Conservation (phyloP, 1,140 invertebrate genomes). For the Drosophila erecta region DNA sequence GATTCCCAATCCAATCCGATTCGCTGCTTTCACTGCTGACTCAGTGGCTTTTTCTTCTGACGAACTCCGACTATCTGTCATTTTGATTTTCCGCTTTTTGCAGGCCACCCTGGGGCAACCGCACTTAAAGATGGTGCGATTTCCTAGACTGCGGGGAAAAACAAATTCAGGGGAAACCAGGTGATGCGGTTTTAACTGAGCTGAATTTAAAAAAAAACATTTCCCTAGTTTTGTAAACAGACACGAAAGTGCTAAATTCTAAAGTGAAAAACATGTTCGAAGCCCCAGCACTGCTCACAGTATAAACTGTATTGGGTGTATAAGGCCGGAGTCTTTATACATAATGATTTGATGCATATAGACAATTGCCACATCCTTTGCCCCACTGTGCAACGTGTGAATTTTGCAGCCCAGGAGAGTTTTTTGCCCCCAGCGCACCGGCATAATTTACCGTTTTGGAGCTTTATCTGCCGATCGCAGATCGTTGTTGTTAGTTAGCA, state of each 20-base stretch:
- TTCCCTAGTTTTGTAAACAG: too few relatives aligned
- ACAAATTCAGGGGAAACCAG: background rate
- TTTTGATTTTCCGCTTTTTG: constrained; percentile 70
- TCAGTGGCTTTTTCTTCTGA: constrained; percentile 47
- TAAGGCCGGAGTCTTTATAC: too few relatives aligned
- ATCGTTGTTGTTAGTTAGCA: constrained; percentile 9
- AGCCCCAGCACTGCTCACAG: too few relatives aligned
- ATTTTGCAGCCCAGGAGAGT: constrained; percentile 23
- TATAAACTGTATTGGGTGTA: background rate
- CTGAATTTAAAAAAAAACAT: too few relatives aligned
- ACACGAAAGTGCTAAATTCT: too few relatives aligned
- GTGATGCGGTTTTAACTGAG: too few relatives aligned
- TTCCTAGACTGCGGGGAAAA: background rate
- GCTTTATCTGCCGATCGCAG: constrained; percentile 37
- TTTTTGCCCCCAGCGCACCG: constrained; percentile 52
- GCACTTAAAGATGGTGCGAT: background rate
- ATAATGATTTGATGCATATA: background rate
- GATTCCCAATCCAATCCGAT: constrained; percentile 6
- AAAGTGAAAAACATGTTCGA: too few relatives aligned
- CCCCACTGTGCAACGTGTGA: constrained; percentile 43
- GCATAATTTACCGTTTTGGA: constrained; percentile 79
- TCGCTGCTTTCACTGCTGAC: constrained; percentile 51
- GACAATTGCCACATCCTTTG: background rate
- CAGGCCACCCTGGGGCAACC: constrained; percentile 45
- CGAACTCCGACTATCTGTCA: constrained; percentile 61